Conservation (phyloP, 2,888 invertebrate genomes). For the Cheilosia vernalis region DNA sequence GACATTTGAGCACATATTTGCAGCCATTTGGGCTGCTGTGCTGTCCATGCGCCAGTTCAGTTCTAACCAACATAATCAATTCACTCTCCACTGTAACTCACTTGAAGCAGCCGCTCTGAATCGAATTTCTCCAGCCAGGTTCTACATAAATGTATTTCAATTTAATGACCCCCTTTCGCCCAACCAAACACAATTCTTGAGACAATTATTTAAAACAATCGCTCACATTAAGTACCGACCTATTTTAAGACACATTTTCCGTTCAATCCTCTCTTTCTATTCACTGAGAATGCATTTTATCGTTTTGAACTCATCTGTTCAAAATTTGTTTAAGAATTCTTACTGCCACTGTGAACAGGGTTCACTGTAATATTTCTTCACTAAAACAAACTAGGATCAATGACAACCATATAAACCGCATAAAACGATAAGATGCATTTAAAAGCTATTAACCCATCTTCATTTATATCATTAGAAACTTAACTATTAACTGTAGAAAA, state of each 20-base stretch:
- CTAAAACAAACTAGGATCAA: slow-evolving; percentile 36
- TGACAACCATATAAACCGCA: slow-evolving; percentile 27
- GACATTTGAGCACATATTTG: too few relatives aligned
- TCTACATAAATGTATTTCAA: not conserved
- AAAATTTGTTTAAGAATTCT: slow-evolving; percentile 32
- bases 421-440: slow-evolving; percentile 65
- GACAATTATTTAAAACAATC: slow-evolving; percentile 49
- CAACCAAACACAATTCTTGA: slow-evolving; percentile 20
- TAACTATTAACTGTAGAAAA: slow-evolving; percentile 58
- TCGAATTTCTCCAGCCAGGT: not conserved
- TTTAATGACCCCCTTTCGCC: not conserved
- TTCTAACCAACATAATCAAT: too few relatives aligned
- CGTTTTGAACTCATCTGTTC: slow-evolving; percentile 39
- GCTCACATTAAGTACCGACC: slow-evolving; percentile 65
- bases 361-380: slow-evolving; percentile 25
- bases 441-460: slow-evolving; percentile 12
- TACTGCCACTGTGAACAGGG: slow-evolving; percentile 66
- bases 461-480: slow-evolving; percentile 43
- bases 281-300: slow-evolving; percentile 63
- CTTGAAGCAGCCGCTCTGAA: not conserved
- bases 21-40: too few relatives aligned
- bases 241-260: slow-evolving; percentile 33
- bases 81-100: too few relatives aligned
- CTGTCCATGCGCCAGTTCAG: too few relatives aligned
- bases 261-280: slow-evolving; percentile 19